Base-by-base conservation (phyloP, 2,888 invertebrate genomes). In the Teleogryllus oceanicus region DNA sequence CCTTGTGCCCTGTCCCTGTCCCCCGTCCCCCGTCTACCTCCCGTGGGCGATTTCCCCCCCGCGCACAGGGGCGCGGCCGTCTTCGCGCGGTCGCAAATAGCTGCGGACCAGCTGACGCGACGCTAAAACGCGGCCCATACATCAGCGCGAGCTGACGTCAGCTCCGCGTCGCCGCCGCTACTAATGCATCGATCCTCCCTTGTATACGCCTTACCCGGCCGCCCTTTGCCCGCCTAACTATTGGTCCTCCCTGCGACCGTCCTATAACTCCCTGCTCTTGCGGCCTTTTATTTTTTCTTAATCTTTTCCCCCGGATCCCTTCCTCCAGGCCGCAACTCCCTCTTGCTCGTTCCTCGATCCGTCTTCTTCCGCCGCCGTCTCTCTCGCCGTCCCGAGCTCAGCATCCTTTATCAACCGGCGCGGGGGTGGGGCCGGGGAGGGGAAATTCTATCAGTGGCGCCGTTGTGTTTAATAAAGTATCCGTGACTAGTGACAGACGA, bases 61-160 rank as follows among this genome's bases (percentile, higher is more conserved):
- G 37, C 5, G 37, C 37, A 37, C 37, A 37, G 37, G 37, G 37
- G 37, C 37, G 37, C 37, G 37, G 62, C n/a, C 62, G 62, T 62
- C 62, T 62, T 62, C 62, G 62, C 62, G 62, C 62, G 62, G 62
- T 62, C 62, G 62, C 62, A 62, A 62, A 62, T 62, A 62, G 62
- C 62, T 62, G n/a, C 62, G 16, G 62, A 62, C 62, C 62, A 62
- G 62, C 62, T 62, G 62, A 62, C 62, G 62, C 62, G 62, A 18
- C 62, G 62, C 62, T 62, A 18, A 62, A 62, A 62, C 62, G 62
- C 62, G n/a, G 62, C 62, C 62, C 62, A 62, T 62, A 62, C 62
- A 62, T 62, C 62, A 62, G n/a, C 62, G 62, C 62, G 62, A n/a
- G 62, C 62, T 62, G 62, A 62, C 62, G 62, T 62, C 62, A 62